These are phyloP conservation scores for Micropoecilia bifurca DNA, from an alignment of 2,797 vertebrate genomes.

Conservation along the genomic window DNA sequence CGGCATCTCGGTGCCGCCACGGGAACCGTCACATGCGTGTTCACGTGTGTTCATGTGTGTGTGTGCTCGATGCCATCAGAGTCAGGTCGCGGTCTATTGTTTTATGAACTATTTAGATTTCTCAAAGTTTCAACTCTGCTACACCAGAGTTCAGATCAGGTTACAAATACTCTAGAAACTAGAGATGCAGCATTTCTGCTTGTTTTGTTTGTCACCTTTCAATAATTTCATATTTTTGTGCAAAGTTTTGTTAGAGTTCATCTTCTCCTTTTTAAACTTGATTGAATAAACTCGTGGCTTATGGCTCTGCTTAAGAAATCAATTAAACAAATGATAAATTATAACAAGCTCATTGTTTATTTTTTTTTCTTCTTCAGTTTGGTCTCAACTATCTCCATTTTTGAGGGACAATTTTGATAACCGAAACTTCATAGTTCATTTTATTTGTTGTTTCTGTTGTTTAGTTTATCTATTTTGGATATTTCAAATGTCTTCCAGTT, in stretches of 20 bases:
- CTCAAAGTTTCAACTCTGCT: not conserved
- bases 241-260: not conserved
- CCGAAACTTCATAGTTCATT: no score
- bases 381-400: no score
- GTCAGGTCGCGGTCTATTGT: not conserved
- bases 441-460: no score
- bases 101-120: not conserved
- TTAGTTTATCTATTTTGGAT: no score
- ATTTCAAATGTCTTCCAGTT: no score
- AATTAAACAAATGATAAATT: no score
- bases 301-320: not conserved
- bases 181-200: not conserved
- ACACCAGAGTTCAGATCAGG: not conserved
- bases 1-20: slow-evolving; percentile 31
- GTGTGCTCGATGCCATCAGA: not conserved
- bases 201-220: not conserved
- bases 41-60: slow-evolving; percentile 3
- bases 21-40: slow-evolving; percentile 26
- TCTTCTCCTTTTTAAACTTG: not conserved
- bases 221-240: not conserved
- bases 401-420: no score
- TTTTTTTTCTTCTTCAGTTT: no score
- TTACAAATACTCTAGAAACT: not conserved
- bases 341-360: no score
- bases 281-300: not conserved